Evolutionary conservation across 2,797 vertebrate species (phyloP).

Genomic region (Eupleurogrammus muticus): DNA sequence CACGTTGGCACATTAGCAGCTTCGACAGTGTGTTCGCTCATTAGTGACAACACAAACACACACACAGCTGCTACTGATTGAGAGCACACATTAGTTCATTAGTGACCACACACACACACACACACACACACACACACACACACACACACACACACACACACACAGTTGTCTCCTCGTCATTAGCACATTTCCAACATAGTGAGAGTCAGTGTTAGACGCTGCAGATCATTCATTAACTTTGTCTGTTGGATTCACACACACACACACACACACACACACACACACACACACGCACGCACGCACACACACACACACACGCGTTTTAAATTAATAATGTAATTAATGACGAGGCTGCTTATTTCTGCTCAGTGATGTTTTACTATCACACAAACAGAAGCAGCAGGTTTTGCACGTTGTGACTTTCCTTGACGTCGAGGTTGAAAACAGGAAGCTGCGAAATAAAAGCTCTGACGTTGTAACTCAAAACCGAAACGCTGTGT

Average conservation of each 20-base stretch:
- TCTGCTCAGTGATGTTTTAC: no score
- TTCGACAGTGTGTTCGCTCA: conserved; percentile 20
- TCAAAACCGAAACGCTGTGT: no score
- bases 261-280: conserved; percentile 3
- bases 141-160: not conserved
- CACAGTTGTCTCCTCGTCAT: conserved; percentile 50
- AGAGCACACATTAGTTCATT: conserved; percentile 30
- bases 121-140: conserved; percentile 14
- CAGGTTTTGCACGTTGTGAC: no score
- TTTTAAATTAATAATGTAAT: no score
- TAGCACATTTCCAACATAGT: conserved; percentile 57
- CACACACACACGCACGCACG: conserved; percentile 2
- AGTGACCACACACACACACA: conserved; percentile 7
- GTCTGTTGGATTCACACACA: conserved; percentile 15
- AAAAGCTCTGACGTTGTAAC: no score
- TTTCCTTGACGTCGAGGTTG: no score
- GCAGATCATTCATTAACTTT: conserved; percentile 46
- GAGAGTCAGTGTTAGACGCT: conserved; percentile 54
- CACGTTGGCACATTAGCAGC: not conserved
- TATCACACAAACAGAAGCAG: no score
- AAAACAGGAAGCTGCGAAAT: no score
- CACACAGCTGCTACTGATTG: conserved; percentile 36
- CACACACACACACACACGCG: no score
- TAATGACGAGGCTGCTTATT: no score
- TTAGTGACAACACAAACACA: conserved; percentile 46